These are phyloP conservation scores for Seira musarum DNA, from an alignment of 2,888 invertebrate species.

Conservation along the genomic window DNA sequence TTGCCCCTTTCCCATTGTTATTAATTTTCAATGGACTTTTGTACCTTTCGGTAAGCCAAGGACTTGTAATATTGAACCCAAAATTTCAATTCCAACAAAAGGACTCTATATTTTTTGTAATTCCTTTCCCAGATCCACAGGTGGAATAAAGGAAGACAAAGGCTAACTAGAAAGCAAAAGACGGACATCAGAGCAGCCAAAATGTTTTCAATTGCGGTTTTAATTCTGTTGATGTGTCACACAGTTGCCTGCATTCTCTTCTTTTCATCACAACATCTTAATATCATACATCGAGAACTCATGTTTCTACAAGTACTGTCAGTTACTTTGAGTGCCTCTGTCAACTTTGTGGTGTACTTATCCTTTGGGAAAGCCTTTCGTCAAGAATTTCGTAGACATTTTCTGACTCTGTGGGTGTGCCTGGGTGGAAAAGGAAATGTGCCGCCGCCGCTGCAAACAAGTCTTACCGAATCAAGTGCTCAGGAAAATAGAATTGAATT, in stretches of 20 bases:
- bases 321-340: conserved; percentile 45
- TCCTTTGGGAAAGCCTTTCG: conserved; percentile 51
- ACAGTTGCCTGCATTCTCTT: conserved; percentile 39
- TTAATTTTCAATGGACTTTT: conserved; percentile 49
- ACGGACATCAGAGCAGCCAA: conserved; percentile 53
- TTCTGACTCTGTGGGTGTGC: conserved; percentile 26
- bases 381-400: conserved; percentile 49
- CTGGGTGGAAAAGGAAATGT: too few relatives aligned
- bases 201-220: conserved; percentile 45
- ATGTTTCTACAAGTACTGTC: conserved; percentile 44
- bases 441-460: too few relatives aligned
- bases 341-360: conserved; percentile 53
- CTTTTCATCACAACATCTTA: conserved; percentile 33
- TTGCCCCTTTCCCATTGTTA: conserved; percentile 46
- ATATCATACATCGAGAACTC: conserved; percentile 44
- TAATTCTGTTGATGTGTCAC: conserved; percentile 50
- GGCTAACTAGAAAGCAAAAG: conserved; percentile 46
- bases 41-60: conserved; percentile 45
- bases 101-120: background rate
- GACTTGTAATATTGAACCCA: background rate
- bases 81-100: background rate
- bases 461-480: too few relatives aligned
- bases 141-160: conserved; percentile 49
- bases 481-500: too few relatives aligned
- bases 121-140: conserved; percentile 37